Evolutionary conservation across 2,797 vertebrate species (phyloP).

Genomic region (Mergus octosetaceus): DNA sequence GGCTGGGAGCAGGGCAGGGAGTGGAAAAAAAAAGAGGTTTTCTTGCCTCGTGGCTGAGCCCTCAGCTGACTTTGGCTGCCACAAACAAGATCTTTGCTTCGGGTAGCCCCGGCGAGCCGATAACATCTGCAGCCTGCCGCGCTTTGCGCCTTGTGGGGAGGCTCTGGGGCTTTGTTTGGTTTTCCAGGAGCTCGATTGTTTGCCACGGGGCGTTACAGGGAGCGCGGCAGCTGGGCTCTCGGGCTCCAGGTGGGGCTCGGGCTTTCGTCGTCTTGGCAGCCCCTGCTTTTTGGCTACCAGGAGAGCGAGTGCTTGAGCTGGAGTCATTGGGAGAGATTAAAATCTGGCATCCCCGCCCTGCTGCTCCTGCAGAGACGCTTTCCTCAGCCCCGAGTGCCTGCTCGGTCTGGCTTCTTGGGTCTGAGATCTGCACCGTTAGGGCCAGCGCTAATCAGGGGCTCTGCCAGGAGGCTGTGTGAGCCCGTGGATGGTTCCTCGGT

Average conservation of each 20-base stretch:
- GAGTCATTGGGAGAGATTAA: not conserved
- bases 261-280: not conserved
- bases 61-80: conserved; percentile 23
- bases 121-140: not conserved
- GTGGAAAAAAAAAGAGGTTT: not conserved
- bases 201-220: not conserved
- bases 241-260: not conserved
- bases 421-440: not conserved
- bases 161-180: not conserved
- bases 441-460: not conserved
- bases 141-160: not conserved
- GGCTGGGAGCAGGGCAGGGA: not conserved
- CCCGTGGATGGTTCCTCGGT: no score
- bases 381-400: not conserved
- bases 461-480: not conserved
- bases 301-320: not conserved
- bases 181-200: not conserved
- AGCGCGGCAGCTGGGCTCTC: not conserved
- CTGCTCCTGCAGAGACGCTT: not conserved
- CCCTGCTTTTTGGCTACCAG: not conserved
- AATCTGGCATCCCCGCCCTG: not conserved
- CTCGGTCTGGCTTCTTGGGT: not conserved
- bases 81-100: conserved; percentile 4
- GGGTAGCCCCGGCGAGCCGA: not conserved
- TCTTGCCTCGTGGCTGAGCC: not conserved